A percentile compares a stretch with the other conserved stretches of the same genome.
Evolutionary conservation across 2,888 invertebrate genomes (phyloP).

Genomic region (Caenorhabditis afra): DNA sequence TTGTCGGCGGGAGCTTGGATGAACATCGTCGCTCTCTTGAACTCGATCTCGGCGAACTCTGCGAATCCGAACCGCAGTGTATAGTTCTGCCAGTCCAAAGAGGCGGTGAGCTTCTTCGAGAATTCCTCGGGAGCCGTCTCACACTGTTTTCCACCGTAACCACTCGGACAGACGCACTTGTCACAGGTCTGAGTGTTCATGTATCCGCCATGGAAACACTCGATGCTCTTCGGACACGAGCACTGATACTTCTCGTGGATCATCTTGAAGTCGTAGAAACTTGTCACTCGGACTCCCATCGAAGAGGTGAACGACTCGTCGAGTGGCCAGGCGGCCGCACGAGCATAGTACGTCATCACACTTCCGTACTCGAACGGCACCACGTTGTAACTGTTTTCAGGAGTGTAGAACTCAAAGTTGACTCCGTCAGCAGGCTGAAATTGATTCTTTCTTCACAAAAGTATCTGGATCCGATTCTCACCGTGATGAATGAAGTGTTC

Average conservation of each 20-base stretch:
- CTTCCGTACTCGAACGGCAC: constrained; percentile 36
- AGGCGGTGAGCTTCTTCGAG: constrained; percentile 13
- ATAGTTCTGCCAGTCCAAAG: not conserved
- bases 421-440: not conserved
- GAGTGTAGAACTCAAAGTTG: not conserved
- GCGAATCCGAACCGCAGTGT: not conserved
- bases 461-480: not conserved
- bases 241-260: constrained; percentile 25
- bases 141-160: constrained; percentile 22
- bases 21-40: not conserved
- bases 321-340: not conserved
- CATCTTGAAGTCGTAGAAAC: constrained; percentile 31
- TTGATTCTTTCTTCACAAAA: not conserved
- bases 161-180: constrained; percentile 23
- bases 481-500: not conserved
- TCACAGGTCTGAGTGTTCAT: constrained; percentile 24
- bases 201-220: constrained; percentile 36
- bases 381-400: not conserved
- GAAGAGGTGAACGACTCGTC: not conserved
- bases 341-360: constrained; percentile 6
- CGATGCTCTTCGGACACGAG: not conserved
- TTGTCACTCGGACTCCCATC: constrained; percentile 16
- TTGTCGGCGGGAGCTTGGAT: not conserved
- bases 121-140: constrained; percentile 2
- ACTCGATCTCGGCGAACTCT: not conserved